phyloP scores from a whole-genome alignment of 2,888 invertebrate species.

The Allygus modestus region DNA sequence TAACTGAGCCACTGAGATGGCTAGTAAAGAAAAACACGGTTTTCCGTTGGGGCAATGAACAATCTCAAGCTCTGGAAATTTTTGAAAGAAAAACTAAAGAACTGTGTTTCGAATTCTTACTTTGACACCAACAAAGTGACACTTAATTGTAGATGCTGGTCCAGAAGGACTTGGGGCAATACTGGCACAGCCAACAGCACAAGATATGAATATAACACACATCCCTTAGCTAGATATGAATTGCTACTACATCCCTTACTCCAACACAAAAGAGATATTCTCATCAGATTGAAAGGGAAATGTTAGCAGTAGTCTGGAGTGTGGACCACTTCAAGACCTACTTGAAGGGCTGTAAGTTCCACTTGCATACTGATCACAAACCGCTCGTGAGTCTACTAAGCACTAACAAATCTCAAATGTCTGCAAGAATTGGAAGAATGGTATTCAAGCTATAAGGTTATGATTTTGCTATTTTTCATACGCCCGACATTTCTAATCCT shows the following conservation, averaged over 20 bases:
- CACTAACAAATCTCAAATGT: not conserved
- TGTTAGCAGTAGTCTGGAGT: conserved; percentile 33
- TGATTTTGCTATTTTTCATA: conserved; percentile 34
- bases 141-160: not conserved
- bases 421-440: not conserved
- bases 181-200: not conserved
- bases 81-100: not conserved
- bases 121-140: not conserved
- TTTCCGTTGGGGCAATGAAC: not conserved
- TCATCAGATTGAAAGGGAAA: not conserved
- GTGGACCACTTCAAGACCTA: conserved; percentile 21
- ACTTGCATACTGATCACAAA: conserved; percentile 28
- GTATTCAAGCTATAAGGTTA: not conserved
- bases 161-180: conserved; percentile 12
- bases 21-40: too few species aligned
- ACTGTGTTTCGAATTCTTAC: not conserved
- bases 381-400: not conserved
- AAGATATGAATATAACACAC: not conserved
- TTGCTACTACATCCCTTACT: too few species aligned
- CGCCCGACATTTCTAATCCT: conserved; percentile 23
- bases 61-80: not conserved
- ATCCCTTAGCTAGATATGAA: too few species aligned
- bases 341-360: conserved; percentile 35
- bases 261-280: not conserved
- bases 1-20: too few species aligned